Evolutionary conservation across 2,113 vertebrate genomes (phyloP), one percentile per base, ranked within the genome.

Genomic region (Zapus hudsonius): DNA sequence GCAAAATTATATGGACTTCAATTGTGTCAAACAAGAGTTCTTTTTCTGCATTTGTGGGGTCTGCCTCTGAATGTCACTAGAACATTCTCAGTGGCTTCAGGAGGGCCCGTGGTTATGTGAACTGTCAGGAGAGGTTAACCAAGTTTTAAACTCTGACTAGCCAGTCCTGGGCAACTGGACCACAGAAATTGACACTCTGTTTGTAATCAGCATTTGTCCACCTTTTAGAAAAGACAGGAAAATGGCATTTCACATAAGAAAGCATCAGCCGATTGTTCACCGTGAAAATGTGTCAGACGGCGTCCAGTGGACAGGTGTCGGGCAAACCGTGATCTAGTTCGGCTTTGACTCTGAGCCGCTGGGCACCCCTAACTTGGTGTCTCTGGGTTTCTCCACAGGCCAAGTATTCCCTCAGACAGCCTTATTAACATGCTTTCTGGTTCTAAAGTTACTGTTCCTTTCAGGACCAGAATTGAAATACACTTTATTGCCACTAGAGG

Each of bases 401-500:
- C 33, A 57, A 33, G 27, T 47, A 1, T 29, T 1, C 40, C 31
- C 57, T 47, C 36, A 7, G 27, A 38, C 0, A 74, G 38, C 20
- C 12, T 0, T 20, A 36, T 0, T 20, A 36, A 13, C 17, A 23
- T 22, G 74, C 44, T 55, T 86, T 81, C 61, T 7, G 16, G 42
- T 47, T 63, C 57, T 27, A 5, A 69, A 83, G 52, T 36, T 42
- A 70, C 15, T 20, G 52, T 64, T 78, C 33, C 7, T 12, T 42
- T 81, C 29, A 40, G 40, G 2, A 79, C 9, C n/a, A 64, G 69
- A 73, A 52, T 31, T 59, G 90, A 94, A 96, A 85, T 92, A 76
- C 63, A 79, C 1, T 64, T 36, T 64, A 0, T 0, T 4, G 27
- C 96, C 97, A 94, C 96, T 81, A 97, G 98, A 93, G 97, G 96